phyloP scores from a whole-genome alignment of 2,113 vertebrate genomes.

The Chlamydotis undulata region DNA sequence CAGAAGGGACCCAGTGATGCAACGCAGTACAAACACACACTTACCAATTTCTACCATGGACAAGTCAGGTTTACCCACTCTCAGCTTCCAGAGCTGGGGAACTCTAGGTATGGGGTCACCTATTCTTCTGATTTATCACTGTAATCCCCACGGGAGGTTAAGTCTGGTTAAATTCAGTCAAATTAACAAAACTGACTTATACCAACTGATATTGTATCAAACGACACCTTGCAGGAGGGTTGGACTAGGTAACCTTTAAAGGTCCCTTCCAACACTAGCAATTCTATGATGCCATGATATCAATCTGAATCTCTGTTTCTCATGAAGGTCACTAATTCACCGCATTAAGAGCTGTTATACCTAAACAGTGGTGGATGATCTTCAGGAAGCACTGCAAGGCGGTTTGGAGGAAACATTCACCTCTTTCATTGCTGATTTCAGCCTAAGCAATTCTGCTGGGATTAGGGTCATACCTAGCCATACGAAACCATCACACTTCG shows the following conservation, averaged over 20 bases:
- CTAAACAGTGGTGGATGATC: not conserved
- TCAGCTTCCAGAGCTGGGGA: not conserved
- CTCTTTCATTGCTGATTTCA: not conserved
- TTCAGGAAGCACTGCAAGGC: not conserved
- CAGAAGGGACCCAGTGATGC: not conserved
- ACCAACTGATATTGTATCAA: not conserved
- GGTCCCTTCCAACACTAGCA: too few species aligned
- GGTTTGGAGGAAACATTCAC: not conserved
- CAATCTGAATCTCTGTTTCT: not conserved
- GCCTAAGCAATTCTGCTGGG: not conserved
- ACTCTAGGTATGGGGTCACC: accelerated
- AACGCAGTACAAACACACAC: not conserved
- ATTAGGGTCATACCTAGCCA: not conserved
- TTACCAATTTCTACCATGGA: not conserved
- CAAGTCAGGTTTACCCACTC: not conserved
- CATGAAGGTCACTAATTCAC: not conserved
- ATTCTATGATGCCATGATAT: not conserved
- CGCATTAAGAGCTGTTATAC: accelerated
- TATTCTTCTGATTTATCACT: not conserved
- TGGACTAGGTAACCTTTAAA: too few species aligned
- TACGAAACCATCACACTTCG: not conserved
- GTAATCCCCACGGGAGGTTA: not conserved
- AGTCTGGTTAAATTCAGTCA: not conserved
- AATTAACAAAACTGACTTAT: not conserved
- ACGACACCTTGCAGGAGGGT: too few species aligned